Base-by-base conservation (phyloP, 2,888 invertebrate species). In the Lithophane leautieri region DNA sequence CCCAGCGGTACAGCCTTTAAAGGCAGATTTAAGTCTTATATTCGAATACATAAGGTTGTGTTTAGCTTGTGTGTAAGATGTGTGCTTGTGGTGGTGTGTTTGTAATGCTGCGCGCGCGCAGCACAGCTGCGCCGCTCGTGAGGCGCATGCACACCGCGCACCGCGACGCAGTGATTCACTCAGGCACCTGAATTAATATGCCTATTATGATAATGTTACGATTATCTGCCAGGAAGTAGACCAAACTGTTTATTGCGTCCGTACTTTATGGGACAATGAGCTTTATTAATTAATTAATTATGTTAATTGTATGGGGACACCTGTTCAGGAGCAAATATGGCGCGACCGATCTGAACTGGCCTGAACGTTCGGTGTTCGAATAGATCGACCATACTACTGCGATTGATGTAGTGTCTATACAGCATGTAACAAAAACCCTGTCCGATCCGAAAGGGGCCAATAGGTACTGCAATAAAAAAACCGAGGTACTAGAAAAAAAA, bases 121-220 rank as follows among this genome's bases (percentile, higher is more conserved):
- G 92, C 92, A 92, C 95, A 95, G 93, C 94, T 95, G 95, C 93
- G 93, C 89, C 84, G 81, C 81, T 83, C 94, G 94, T 93, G 95
- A 91, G 84, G 85, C 76, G 94, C 87, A 87, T 88, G 83, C 84
- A 78, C 74, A 67, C 72, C 34, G 54, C 66, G 63, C 44, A 2
- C 44, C 56, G 19, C 54, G 63, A 7, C 65, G 52, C 81, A 69
- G 60, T 87, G 82, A 79, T 86, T 88, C 78, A 88, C 63, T 77
- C 68, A 50, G 69, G 63, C 76, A 76, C 82, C 84, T 82, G 77
- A 86, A 90, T 89, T 90, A 86, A 86, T 89, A 87, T 88, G 85
- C 85, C 84, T 84, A 85, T 89, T 89, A 90, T 86, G 88, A 89
- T 81, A 82, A 83, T 72, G 75, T 76, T 77, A 73, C 77, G 78